These are phyloP conservation scores for Amyelois transitella DNA, from an alignment of 1,140 invertebrate genomes.

Conservation along the genomic window DNA sequence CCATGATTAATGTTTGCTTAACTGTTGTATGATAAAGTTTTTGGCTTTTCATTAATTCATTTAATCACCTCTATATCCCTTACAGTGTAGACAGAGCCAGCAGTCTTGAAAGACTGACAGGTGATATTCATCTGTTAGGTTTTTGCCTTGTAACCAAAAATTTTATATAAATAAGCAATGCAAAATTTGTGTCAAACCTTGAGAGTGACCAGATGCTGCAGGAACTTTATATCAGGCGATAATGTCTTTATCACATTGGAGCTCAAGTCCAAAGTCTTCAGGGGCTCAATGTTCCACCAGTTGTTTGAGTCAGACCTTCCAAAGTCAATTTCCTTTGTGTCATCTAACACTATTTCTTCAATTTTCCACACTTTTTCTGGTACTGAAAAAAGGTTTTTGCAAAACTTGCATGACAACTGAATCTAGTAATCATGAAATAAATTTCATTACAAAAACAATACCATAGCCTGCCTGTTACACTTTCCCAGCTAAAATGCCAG, in stretches of 20 bases:
- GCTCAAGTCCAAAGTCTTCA: slow-evolving; percentile 87
- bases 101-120: too few species aligned
- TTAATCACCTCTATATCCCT: too few species aligned
- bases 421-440: too few species aligned
- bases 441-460: slow-evolving; percentile 1
- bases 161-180: background rate
- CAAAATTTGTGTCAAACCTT: slow-evolving; percentile 41
- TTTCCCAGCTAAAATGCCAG: too few species aligned
- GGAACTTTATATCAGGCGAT: slow-evolving; percentile 80
- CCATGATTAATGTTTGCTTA: too few species aligned
- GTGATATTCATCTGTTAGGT: too few species aligned
- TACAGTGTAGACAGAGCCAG: too few species aligned
- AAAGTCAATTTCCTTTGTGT: slow-evolving; percentile 80
- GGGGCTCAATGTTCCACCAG: slow-evolving; percentile 91
- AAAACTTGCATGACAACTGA: too few species aligned
- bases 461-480: too few species aligned
- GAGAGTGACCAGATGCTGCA: slow-evolving; percentile 79
- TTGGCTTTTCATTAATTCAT: too few species aligned
- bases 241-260: slow-evolving; percentile 83
- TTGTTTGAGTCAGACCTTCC: slow-evolving; percentile 77
- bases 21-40: too few species aligned
- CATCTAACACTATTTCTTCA: slow-evolving; percentile 81
- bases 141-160: too few species aligned
- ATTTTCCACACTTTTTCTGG: slow-evolving; percentile 88
- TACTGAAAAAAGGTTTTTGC: slow-evolving; percentile 72